Evolutionary conservation across 2,888 invertebrate genomes (phyloP).

Genomic region (Halictus ligatus): DNA sequence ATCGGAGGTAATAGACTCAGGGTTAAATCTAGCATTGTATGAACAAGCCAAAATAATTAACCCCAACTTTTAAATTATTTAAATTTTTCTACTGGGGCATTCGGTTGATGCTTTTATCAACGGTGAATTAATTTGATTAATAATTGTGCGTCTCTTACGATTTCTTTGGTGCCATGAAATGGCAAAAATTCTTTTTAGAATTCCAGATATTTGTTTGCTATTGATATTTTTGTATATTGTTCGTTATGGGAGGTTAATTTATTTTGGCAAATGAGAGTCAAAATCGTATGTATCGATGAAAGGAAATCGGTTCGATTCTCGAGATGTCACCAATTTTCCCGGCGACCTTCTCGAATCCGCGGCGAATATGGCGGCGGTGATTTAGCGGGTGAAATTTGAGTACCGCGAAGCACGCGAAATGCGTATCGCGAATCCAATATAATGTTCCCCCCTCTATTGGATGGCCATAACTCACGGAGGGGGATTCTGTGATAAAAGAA

Average conservation of each 20-base stretch:
- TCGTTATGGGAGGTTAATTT: neutral
- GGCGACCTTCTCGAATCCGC: slow-evolving; percentile 59
- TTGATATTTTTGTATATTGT: neutral
- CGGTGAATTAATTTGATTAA: no score
- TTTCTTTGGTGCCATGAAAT: no score
- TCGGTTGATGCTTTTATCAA: no score
- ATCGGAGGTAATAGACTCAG: neutral
- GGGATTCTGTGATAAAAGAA: slow-evolving; percentile 66
- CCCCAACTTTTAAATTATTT: no score
- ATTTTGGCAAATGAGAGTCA: neutral
- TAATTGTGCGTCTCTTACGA: no score
- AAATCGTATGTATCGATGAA: slow-evolving; percentile 2
- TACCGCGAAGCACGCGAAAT: slow-evolving; percentile 74
- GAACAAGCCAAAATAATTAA: no score
- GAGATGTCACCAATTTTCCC: slow-evolving; percentile 49
- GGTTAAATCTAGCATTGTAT: no score
- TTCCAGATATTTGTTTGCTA: no score
- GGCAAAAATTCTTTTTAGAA: no score
- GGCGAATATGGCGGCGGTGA: slow-evolving; percentile 59
- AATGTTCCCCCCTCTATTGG: slow-evolving; percentile 68
- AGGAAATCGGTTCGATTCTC: slow-evolving; percentile 41
- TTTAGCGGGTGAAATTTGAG: slow-evolving; percentile 72
- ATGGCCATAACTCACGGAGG: slow-evolving; percentile 66
- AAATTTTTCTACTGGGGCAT: no score
- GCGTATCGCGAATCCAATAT: slow-evolving; percentile 74